These are phyloP conservation scores for Drosophila anceps DNA, from an alignment of 2,888 invertebrate species.

Conservation along the genomic window DNA sequence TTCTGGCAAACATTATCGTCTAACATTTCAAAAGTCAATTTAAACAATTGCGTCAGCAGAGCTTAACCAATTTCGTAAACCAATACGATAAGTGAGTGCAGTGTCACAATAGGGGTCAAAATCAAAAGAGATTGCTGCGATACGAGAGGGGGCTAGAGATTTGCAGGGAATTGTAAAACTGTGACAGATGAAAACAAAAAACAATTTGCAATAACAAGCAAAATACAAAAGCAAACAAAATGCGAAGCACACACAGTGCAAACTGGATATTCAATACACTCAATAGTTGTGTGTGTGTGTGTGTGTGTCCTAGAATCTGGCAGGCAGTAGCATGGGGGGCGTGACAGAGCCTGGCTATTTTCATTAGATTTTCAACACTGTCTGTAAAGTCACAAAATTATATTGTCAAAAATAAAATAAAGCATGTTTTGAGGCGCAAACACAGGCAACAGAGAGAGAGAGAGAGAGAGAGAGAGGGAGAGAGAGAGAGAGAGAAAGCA, in stretches of 20 bases:
- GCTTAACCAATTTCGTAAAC: conserved; percentile 77
- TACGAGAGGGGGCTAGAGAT: background rate
- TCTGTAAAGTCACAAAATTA: conserved; percentile 77
- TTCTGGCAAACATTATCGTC: conserved; percentile 47
- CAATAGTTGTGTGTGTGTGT: conserved; percentile 61
- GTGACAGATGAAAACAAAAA: conserved; percentile 68
- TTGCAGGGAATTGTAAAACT: conserved; percentile 27
- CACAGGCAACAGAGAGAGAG: conserved; percentile 13
- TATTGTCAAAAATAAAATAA: conserved; percentile 82
- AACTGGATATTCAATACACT: conserved; percentile 72
- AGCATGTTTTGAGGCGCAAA: conserved; percentile 69
- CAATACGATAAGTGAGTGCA: conserved; percentile 66
- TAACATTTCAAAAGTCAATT: conserved; percentile 75
- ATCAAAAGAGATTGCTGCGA: background rate
- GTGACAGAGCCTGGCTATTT: conserved; percentile 55
- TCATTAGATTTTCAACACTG: conserved; percentile 71
- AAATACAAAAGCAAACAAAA: conserved; percentile 64
- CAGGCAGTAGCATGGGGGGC: background rate
- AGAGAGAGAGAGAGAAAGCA: background rate
- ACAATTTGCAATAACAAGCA: conserved; percentile 75
- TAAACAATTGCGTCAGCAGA: conserved; percentile 75
- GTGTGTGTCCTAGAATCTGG: conserved; percentile 7
- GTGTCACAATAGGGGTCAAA: conserved; percentile 23
- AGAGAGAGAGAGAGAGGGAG: background rate
- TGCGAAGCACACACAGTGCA: conserved; percentile 43